A percentile compares a stretch with the other conserved stretches of the same genome.
phyloP scores from a whole-genome alignment of 1,140 invertebrate species.

The Vanessa atalanta region DNA sequence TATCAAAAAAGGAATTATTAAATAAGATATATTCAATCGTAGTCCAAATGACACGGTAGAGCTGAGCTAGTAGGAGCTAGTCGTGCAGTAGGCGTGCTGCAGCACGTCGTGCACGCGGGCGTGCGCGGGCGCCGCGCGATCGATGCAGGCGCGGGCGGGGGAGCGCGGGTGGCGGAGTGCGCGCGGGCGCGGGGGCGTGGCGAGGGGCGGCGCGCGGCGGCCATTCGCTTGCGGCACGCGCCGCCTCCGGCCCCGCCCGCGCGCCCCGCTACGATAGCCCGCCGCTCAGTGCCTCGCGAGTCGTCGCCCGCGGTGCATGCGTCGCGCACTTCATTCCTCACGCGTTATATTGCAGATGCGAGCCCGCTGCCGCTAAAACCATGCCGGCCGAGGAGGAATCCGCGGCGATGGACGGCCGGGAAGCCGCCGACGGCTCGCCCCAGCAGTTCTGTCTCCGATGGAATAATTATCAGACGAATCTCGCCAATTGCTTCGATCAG shows the following conservation, averaged over 20 bases:
- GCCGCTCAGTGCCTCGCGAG: constrained; percentile 69
- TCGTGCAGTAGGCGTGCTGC: constrained; percentile 18
- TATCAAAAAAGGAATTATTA: too few species aligned
- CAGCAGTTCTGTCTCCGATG: constrained; percentile 92
- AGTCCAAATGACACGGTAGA: too few species aligned
- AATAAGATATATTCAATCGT: too few species aligned
- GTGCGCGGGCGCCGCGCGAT: constrained; percentile 37
- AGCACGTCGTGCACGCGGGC: constrained; percentile 16
- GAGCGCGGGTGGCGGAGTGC: constrained; percentile 11
- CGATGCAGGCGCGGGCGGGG: constrained; percentile 19
- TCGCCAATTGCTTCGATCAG: constrained; percentile 95
- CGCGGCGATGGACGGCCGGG: constrained; percentile 71
- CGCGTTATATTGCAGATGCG: constrained; percentile 69
- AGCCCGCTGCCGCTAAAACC: constrained; percentile 55
- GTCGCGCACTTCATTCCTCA: constrained; percentile 41
- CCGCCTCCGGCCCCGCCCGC: constrained; percentile 49
- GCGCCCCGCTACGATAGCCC: constrained; percentile 48
- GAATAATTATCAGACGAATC: constrained; percentile 96
- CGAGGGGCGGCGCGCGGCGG: constrained; percentile 45
- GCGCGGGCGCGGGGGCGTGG: constrained; percentile 43
- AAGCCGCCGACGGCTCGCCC: constrained; percentile 63
- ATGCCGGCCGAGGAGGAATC: constrained; percentile 76
- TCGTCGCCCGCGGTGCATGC: constrained; percentile 57
- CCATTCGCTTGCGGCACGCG: constrained; percentile 50
- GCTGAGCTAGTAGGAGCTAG: too few species aligned